Evolutionary conservation across 1,140 invertebrate genomes (phyloP), one percentile per base, ranked within the genome.

Genomic region (Cepaea nemoralis): DNA sequence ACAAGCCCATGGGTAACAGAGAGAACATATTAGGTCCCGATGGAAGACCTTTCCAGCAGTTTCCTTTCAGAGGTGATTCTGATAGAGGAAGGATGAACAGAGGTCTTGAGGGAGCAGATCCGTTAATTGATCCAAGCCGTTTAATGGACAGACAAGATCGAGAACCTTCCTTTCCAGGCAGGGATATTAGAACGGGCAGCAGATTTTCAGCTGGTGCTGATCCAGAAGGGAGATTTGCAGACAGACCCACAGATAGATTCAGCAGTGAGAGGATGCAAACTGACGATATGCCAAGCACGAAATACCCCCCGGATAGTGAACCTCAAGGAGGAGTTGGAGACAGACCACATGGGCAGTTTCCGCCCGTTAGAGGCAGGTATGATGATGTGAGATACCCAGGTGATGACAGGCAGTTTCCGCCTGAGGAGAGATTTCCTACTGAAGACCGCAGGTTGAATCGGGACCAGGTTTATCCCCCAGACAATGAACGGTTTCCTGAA

Each of bases 301-400:
- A 31, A 16, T 80, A 80, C 69, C 78, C 78, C 35, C 77, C 77
- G 33, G 77, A 79, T 0, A 40, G 45, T 45, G 77, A 79, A 59
- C n/a, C 31, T 76, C 12, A 75, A 27, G 31, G 1, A 14, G 67
- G 48, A 73, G 39, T 37, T 27, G 39, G 42, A 5, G 37, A 63
- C 33, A 40, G 63, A 24, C 66, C n/a, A 71, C 67, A 50, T 14
- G 80, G 71, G 40, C 59, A 16, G n/a, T 31, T 63, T 27, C 71
- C 71, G n/a, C 71, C 22, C 1, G 12, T 42, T 16, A 74, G 71
- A 48, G 71, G 71, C 1, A 74, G 71, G 33, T 42, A 39, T 48
- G 75, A 77, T 77, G 75, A 77, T 19, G 6, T 24, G n/a, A 59
- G 50, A 39, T 39, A 27, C 12, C 73, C 73, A 5, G 12, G 3